Evolutionary conservation across 2,797 vertebrate species (phyloP).

Genomic region (Syngnathus acus): DNA sequence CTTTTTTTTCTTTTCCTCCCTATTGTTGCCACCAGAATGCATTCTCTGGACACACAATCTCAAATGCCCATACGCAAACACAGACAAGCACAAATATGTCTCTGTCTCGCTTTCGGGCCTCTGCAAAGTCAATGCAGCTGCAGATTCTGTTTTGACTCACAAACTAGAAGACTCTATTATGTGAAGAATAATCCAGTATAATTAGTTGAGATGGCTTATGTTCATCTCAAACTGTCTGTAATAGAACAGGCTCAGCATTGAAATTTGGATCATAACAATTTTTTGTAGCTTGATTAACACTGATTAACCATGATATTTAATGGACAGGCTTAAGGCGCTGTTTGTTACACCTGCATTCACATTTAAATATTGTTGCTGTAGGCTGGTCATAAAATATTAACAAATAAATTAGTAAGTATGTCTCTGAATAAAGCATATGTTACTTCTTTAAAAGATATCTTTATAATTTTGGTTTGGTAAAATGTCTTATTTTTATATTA

Average conservation of each 20-base stretch:
- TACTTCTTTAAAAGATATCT: too few species aligned
- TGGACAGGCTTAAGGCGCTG: neutral
- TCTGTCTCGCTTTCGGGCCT: neutral
- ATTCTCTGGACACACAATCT: conserved; percentile 2
- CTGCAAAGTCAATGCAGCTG: conserved; percentile 14
- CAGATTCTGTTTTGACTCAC: neutral
- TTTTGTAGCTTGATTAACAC: neutral
- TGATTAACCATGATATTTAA: neutral
- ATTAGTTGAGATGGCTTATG: too few species aligned
- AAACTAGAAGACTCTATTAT: neutral
- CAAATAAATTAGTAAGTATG: neutral
- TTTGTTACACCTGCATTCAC: neutral
- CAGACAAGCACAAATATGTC: neutral
- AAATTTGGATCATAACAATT: neutral
- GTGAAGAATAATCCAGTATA: neutral
- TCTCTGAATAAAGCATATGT: neutral
- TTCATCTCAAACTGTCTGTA: too few species aligned
- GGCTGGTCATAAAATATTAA: neutral
- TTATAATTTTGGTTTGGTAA: too few species aligned
- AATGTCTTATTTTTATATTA: too few species aligned
- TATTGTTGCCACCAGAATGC: conserved; percentile 11
- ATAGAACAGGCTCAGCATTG: neutral
- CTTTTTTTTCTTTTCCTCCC: neutral
- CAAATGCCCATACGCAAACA: neutral
- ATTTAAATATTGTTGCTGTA: neutral